phyloP scores from a whole-genome alignment of 2,888 invertebrate species.

The Drosophila monieri region DNA sequence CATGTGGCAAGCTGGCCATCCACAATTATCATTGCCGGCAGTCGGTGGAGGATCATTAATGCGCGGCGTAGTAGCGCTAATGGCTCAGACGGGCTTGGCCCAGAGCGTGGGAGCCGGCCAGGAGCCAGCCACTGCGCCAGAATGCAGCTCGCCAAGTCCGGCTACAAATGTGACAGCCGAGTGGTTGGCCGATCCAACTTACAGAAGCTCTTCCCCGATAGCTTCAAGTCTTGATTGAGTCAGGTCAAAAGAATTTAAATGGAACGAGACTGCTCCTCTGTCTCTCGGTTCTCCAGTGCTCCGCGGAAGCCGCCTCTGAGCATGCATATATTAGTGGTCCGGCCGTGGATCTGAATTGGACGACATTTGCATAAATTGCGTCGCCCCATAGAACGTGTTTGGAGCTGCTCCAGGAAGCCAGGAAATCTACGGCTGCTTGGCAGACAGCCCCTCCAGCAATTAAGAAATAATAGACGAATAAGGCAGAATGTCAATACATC shows the following conservation, averaged over 20 bases:
- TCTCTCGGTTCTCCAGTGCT: slow-evolving; percentile 19
- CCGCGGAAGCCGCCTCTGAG: slow-evolving; percentile 46
- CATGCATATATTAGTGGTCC: slow-evolving; percentile 57
- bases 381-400: slow-evolving; percentile 48
- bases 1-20: slow-evolving; percentile 23
- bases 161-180: slow-evolving; percentile 3
- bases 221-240: slow-evolving; percentile 68
- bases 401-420: slow-evolving; percentile 23
- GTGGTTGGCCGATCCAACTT: slow-evolving; percentile 27
- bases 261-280: slow-evolving; percentile 16
- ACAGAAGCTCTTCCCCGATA: slow-evolving; percentile 14
- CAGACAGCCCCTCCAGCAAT: slow-evolving; percentile 17
- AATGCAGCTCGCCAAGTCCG: slow-evolving; percentile 13
- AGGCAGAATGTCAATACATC: slow-evolving; percentile 22
- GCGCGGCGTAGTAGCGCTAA: slow-evolving; percentile 53
- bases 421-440: slow-evolving; percentile 4
- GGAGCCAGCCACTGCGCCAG: slow-evolving; percentile 16
- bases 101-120: slow-evolving; percentile 43
- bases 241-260: slow-evolving; percentile 70
- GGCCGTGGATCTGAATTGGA: slow-evolving; percentile 27
- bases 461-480: slow-evolving; percentile 35
- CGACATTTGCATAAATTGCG: slow-evolving; percentile 72
- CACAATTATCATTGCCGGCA: slow-evolving; percentile 36
- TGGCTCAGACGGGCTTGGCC: slow-evolving; percentile 31
- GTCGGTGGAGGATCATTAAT: slow-evolving; percentile 57